Conservation (phyloP, 2,113 vertebrate species). For the Platanista minor region DNA sequence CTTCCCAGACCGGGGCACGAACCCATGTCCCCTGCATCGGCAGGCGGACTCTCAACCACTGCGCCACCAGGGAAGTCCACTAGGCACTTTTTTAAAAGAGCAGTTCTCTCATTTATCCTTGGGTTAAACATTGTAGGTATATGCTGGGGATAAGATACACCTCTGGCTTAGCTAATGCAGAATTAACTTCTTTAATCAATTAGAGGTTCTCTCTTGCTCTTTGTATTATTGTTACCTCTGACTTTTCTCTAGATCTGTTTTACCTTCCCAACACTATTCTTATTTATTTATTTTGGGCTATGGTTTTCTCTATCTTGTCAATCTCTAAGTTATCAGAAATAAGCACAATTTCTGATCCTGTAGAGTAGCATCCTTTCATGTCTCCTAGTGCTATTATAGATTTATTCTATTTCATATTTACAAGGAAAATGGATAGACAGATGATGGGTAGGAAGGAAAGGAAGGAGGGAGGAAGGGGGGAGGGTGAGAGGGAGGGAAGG, state of each 20-base stretch:
- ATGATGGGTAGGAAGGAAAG: not conserved
- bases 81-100: not conserved
- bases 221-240: not conserved
- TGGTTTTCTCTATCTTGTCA: not conserved
- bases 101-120: not conserved
- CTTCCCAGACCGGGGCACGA: too few relatives aligned
- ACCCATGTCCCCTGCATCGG: too few relatives aligned
- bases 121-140: not conserved
- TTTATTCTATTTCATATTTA: not conserved
- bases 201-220: not conserved
- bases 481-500: too few relatives aligned
- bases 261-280: not conserved
- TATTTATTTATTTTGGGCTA: not conserved
- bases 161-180: not conserved
- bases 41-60: too few relatives aligned
- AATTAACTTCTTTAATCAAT: not conserved
- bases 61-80: too few relatives aligned
- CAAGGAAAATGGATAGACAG: not conserved
- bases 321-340: not conserved
- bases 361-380: not conserved
- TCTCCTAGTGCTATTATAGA: not conserved
- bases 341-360: not conserved
- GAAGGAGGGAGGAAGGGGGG: not conserved
- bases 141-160: not conserved
- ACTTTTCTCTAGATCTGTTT: not conserved